These are phyloP conservation scores for Beroe forskalii DNA, from an alignment of 37 sponge, comb jelly and placozoan genomes.

Conservation along the genomic window DNA sequence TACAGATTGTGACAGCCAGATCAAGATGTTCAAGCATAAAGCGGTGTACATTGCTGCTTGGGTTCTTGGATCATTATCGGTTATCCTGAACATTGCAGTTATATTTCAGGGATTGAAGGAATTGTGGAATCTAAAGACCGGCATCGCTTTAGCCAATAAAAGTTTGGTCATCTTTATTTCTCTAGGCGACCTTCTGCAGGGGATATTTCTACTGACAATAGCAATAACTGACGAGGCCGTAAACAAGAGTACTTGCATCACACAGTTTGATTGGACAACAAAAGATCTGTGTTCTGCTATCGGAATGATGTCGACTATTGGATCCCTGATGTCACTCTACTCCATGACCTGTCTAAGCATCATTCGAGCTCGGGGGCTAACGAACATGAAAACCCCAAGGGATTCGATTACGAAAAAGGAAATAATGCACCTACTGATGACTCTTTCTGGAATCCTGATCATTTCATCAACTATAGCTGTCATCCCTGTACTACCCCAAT, in stretches of 20 bases:
- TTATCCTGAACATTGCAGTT: neutral
- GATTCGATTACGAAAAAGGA: neutral
- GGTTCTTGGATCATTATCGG: neutral
- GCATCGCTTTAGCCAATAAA: neutral
- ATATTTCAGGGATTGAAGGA: neutral
- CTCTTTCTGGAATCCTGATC: neutral
- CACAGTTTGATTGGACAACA: conserved; percentile 21
- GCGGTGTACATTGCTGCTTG: neutral
- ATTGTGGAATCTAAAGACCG: neutral
- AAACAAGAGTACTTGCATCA: conserved; percentile 22
- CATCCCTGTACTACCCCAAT: neutral
- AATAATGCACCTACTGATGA: neutral
- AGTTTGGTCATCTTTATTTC: neutral
- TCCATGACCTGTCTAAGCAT: conserved; percentile 5
- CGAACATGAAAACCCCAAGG: neutral
- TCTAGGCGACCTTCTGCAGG: conserved; percentile 13
- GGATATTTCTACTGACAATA: neutral
- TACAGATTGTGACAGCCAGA: neutral
- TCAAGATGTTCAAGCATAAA: neutral
- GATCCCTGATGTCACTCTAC: conserved; percentile 1
- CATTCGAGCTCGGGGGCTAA: neutral
- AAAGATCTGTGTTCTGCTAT: neutral
- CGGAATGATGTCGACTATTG: neutral
- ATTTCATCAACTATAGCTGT: neutral
- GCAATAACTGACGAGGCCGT: neutral